These are phyloP conservation scores for Neosilurus mollespiculum DNA, from an alignment of 2,797 vertebrate genomes.

Conservation along the genomic window DNA sequence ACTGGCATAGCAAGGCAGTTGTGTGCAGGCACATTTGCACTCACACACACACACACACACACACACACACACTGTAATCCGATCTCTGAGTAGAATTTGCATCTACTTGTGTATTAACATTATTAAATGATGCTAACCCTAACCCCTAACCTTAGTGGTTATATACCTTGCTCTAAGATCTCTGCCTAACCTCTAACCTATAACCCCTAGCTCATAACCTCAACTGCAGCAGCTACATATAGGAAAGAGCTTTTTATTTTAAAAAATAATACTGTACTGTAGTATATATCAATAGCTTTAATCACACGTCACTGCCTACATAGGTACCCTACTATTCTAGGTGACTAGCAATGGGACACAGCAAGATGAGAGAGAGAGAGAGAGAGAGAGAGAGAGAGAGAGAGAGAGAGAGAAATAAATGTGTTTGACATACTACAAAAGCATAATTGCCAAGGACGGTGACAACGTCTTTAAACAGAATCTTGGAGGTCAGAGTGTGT, in stretches of 20 bases:
- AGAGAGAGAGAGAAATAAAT: background rate
- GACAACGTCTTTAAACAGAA: slow-evolving; percentile 90
- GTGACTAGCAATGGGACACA: background rate
- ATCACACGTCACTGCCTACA: background rate
- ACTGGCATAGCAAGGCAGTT: background rate
- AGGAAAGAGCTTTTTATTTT: background rate
- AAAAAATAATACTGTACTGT: background rate
- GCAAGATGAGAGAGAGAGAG: background rate
- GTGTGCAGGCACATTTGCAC: background rate
- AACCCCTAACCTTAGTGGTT: background rate
- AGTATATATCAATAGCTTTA: background rate
- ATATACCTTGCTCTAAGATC: background rate
- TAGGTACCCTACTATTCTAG: background rate
- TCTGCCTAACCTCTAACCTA: background rate
- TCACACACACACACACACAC: background rate
- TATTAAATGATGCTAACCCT: slow-evolving; percentile 25
- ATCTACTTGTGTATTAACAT: slow-evolving; percentile 8
- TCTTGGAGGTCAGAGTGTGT: slow-evolving; percentile 92
- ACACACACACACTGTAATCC: background rate
- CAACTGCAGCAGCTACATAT: background rate
- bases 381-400: background rate
- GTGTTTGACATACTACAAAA: slow-evolving; percentile 75
- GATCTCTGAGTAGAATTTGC: slow-evolving; percentile 5
- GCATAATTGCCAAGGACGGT: slow-evolving; percentile 83
- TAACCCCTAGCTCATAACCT: background rate